phyloP scores from a whole-genome alignment of 2,797 vertebrate genomes.

The Cercopithecus hamlyni region DNA sequence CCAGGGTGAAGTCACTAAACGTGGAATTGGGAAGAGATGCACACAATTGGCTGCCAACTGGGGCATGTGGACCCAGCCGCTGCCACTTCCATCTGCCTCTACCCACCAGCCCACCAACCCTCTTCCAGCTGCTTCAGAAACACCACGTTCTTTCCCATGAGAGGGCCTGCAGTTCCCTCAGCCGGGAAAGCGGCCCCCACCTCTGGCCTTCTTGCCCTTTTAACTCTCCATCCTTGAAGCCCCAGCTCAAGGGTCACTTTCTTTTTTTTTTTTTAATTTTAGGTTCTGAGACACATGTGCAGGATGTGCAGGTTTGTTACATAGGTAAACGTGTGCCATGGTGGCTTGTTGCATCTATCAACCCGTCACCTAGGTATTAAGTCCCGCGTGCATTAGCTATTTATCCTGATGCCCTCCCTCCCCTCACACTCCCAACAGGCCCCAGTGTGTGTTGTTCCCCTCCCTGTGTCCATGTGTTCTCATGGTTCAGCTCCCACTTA shows the following conservation, averaged over 20 bases:
- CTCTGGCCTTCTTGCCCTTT: background rate
- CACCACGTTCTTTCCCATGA: background rate
- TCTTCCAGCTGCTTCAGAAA: background rate
- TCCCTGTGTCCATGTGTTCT: background rate
- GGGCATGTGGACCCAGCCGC: fast-evolving
- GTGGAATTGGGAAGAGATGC: background rate
- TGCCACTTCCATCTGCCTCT: fast-evolving
- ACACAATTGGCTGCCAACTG: fast-evolving
- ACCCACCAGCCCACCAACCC: background rate
- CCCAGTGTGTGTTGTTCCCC: background rate
- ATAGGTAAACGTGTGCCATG: background rate
- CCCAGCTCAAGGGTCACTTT: background rate
- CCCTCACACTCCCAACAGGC: background rate
- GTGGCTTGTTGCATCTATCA: background rate
- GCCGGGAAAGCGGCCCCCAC: background rate
- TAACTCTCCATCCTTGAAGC: background rate
- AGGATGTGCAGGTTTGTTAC: background rate
- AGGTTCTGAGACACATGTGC: background rate
- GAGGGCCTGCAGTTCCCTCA: background rate
- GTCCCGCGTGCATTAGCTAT: background rate
- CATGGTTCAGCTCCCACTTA: background rate
- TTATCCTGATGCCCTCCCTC: background rate
- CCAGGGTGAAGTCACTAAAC: fast-evolving
- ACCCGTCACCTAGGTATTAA: background rate
- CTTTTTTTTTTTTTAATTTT: background rate